These are phyloP conservation scores for Antrozous pallidus DNA, from an alignment of 2,797 vertebrate species.

Conservation along the genomic window DNA sequence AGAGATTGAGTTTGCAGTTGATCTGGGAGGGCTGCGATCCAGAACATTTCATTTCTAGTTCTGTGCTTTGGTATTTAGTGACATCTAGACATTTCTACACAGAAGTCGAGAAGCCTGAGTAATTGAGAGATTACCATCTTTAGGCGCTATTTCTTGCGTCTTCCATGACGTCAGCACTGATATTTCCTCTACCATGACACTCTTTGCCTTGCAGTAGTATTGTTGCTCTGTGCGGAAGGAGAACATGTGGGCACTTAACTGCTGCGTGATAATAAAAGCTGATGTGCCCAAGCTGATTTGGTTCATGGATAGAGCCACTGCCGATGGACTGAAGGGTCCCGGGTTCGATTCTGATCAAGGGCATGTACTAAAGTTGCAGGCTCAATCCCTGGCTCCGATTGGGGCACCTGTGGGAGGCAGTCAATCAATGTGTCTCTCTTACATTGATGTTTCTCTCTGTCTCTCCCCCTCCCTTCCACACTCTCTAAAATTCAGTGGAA, in stretches of 20 bases:
- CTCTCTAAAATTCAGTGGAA: too few relatives aligned
- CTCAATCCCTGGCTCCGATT: too few relatives aligned
- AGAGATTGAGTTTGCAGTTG: not conserved
- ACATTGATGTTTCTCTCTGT: too few relatives aligned
- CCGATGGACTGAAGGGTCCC: too few relatives aligned
- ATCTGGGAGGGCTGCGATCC: not conserved
- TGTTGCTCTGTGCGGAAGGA: not conserved
- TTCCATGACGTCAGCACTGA: not conserved
- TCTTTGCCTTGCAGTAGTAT: not conserved
- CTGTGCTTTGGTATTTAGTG: not conserved
- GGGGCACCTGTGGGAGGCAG: too few relatives aligned
- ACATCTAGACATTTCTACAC: not conserved
- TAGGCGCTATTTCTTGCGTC: not conserved
- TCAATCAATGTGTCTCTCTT: too few relatives aligned
- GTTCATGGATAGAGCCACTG: too few relatives aligned
- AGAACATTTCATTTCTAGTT: not conserved
- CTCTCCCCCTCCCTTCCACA: too few relatives aligned
- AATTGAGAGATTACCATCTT: not conserved
- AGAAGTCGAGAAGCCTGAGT: not conserved
- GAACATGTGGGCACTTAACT: not conserved
- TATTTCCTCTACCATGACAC: not conserved
- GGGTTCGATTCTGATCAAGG: too few relatives aligned
- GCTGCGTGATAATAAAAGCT: not conserved
- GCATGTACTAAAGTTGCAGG: too few relatives aligned
- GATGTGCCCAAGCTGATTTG: not conserved